A percentile compares a stretch with the other conserved stretches of the same genome.
Evolutionary conservation across 23 tunicate species (phyloP).

Genomic region (Trididemnum nubilum): DNA sequence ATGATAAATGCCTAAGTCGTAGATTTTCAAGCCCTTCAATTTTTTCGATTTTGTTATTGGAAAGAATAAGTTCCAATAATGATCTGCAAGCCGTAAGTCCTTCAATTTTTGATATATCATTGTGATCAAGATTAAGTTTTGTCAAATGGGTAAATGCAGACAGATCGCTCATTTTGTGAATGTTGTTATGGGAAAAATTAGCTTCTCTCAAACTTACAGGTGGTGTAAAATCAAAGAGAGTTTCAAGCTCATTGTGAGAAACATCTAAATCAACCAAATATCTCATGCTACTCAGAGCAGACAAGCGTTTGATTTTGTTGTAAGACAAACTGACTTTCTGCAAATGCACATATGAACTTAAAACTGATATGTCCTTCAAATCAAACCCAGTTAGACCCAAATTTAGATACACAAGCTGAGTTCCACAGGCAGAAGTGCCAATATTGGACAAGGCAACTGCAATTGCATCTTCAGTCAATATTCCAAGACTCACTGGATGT

Average conservation of each 20-base stretch:
- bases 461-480: slow-evolving; percentile 42
- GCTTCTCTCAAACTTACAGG: slow-evolving; percentile 64
- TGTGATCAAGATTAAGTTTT: slow-evolving; percentile 59
- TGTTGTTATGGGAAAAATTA: slow-evolving; percentile 76
- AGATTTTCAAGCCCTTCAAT: slow-evolving; percentile 64
- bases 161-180: slow-evolving; percentile 50
- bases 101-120: slow-evolving; percentile 40
- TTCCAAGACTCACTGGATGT: slow-evolving; percentile 5
- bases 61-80: slow-evolving; percentile 37
- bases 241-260: slow-evolving; percentile 66
- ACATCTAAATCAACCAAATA: slow-evolving; percentile 76
- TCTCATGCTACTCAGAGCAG: slow-evolving; percentile 54
- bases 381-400: slow-evolving; percentile 56
- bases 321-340: slow-evolving; percentile 81
- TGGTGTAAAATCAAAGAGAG: slow-evolving; percentile 64
- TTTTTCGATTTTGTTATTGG: slow-evolving; percentile 55
- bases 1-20: slow-evolving; percentile 38
- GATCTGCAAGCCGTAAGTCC: slow-evolving; percentile 69
- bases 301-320: slow-evolving; percentile 61
- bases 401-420: slow-evolving; percentile 57
- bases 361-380: slow-evolving; percentile 48
- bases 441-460: slow-evolving; percentile 50
- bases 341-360: slow-evolving; percentile 47
- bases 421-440: slow-evolving; percentile 67
- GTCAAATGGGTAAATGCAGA: slow-evolving; percentile 31